phyloP scores from a whole-genome alignment of 2,797 vertebrate genomes.

The Erpetoichthys calabaricus region DNA sequence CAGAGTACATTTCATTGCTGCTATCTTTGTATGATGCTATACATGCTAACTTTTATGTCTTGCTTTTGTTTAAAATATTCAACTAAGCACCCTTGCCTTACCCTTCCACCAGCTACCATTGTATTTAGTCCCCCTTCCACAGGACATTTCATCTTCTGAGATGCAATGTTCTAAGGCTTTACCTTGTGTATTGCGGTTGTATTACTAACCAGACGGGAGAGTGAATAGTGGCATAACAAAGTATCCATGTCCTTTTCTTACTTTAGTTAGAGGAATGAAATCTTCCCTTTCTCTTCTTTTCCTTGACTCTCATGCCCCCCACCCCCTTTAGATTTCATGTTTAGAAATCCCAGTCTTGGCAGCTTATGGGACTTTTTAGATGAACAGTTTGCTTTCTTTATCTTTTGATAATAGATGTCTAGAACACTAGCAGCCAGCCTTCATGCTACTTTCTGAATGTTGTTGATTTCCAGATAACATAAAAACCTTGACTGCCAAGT shows the following conservation, averaged over 20 bases:
- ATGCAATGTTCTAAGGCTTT: slow-evolving; percentile 84
- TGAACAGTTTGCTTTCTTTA: slow-evolving; percentile 27
- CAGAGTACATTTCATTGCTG: slow-evolving; percentile 66
- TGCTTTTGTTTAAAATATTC: slow-evolving; percentile 29
- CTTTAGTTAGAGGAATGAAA: slow-evolving; percentile 7
- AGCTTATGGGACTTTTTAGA: slow-evolving; percentile 66
- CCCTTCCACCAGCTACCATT: slow-evolving; percentile 84
- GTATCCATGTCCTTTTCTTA: slow-evolving; percentile 19
- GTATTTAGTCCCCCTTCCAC: slow-evolving; percentile 72
- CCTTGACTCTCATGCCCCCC: slow-evolving; percentile 34
- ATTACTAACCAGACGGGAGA: slow-evolving; percentile 46
- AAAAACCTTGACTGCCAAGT: too few species aligned
- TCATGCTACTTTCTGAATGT: slow-evolving; percentile 7
- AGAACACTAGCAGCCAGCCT: slow-evolving; percentile 22
- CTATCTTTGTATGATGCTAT: slow-evolving; percentile 47
- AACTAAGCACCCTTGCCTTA: slow-evolving; percentile 25
- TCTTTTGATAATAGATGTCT: slow-evolving; percentile 25
- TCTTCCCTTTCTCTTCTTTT: slow-evolving; percentile 30
- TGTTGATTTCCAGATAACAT: too few species aligned
- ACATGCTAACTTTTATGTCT: slow-evolving; percentile 32
- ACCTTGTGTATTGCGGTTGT: slow-evolving; percentile 55
- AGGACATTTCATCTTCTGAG: slow-evolving; percentile 49
- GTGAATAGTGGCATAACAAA: neutral
- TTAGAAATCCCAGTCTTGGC: slow-evolving; percentile 45
- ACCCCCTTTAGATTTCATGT: slow-evolving; percentile 52